These are phyloP conservation scores for Crossaster papposus DNA, from an alignment of 53 echinoderm and acorn worm species.

Conservation along the genomic window DNA sequence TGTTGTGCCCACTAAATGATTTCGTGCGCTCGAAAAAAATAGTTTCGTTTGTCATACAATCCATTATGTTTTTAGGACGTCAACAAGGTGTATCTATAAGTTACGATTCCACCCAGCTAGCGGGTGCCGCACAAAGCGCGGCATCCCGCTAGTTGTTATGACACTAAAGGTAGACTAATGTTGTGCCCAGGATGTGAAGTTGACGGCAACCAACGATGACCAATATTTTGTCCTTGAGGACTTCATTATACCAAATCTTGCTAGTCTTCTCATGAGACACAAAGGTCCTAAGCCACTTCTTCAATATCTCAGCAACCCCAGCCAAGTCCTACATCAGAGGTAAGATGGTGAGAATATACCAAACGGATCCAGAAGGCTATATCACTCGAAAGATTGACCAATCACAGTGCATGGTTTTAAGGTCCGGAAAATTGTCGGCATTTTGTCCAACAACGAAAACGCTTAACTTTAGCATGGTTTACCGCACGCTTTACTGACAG, in stretches of 20 bases:
- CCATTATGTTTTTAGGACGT: too few relatives aligned
- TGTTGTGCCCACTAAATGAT: too few relatives aligned
- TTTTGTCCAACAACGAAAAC: background rate
- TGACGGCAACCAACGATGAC: conserved; percentile 97
- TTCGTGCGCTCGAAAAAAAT: too few relatives aligned
- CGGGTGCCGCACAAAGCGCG: too few relatives aligned
- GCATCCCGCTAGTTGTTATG: too few relatives aligned
- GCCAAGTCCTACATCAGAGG: conserved; percentile 98
- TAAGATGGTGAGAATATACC: conserved; percentile 15
- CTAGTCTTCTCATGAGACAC: conserved; percentile 93
- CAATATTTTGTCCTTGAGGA: conserved; percentile 99
- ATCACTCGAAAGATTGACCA: background rate
- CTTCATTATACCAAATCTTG: conserved; percentile 89
- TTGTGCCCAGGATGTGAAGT: conserved; percentile 85
- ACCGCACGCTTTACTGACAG: too few relatives aligned
- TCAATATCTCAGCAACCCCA: conserved; percentile 88
- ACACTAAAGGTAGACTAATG: background rate
- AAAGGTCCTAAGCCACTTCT: conserved; percentile 87
- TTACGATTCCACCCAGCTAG: too few relatives aligned
- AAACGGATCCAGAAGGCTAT: too few relatives aligned
- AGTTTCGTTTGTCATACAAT: too few relatives aligned
- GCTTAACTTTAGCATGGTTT: too few relatives aligned
- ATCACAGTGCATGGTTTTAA: background rate
- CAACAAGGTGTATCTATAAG: too few relatives aligned
- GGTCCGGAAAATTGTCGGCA: too few relatives aligned